Evolutionary conservation across 2,797 vertebrate genomes (phyloP), one percentile per base, ranked within the genome.

Genomic region (Nannoperca obscura): DNA sequence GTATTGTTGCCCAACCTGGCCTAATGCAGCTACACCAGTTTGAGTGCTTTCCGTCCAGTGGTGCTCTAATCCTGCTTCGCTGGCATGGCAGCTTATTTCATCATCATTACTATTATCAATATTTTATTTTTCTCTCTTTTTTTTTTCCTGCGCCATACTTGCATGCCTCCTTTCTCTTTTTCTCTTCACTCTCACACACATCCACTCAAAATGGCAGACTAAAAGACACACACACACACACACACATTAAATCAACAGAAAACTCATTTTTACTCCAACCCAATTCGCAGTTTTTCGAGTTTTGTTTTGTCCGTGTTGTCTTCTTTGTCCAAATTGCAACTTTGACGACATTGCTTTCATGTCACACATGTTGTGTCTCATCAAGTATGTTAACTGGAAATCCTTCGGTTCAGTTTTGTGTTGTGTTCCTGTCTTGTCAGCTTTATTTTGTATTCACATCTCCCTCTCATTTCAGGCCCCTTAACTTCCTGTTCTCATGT

Each of bases 81-180:
- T 49, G 15, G 42, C 8, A 46, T 63, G 20, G 19, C 36, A 5
- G 2, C 40, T 52, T 38, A 54, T 61, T 72, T 61, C 14, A 74
- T 68, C 40, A 44, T 50, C 24, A 57, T 61, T 67, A 19, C 30
- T 20, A 10, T 63, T 42, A 52, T 69, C 9, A 74, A 70, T 62
- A 50, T 36, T 49, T 62, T 10, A 67, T 74, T 60, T 64, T 5
- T 0, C 10, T 60, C 12, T 47, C 3, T 52, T 46, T 30, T 27
- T 61, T 46, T 32, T 38, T 38, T 20, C 32, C 50, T 32, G 32
- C 10, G 3, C 34, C 15, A 1, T 11, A 36, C 68, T 15, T 2
- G 9, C 22, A 24, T 9, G 7, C 6, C 17, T 38, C 2, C 10
- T 1, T 69, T 27, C 27, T 9, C 14, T 3, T 24, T 19, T 36